Base-by-base conservation (phyloP, 2,888 invertebrate genomes). In the Spilosoma lubricipeda region DNA sequence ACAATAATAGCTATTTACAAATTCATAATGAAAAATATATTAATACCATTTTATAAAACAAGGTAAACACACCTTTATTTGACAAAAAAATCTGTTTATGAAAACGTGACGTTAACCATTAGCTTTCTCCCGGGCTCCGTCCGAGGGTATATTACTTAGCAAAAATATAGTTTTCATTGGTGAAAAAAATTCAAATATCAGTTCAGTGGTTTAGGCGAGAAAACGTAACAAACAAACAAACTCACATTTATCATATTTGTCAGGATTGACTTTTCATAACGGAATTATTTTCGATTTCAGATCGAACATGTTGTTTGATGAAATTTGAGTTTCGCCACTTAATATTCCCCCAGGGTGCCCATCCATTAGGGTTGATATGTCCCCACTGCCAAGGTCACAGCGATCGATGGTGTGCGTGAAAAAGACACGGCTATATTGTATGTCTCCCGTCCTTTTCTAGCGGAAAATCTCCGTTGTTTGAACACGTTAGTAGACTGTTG, bases 361-460 rank as follows among this genome's bases (percentile, higher is more conserved):
- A 83, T 87, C 81, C 80, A 85, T 86, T 83, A 84, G 70, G 83
- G 78, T 80, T 85, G 80, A 82, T 87, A 80, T 79, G 65, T 74
- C 81, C 81, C 90, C 92, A 93, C 87, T 93, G 94, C 90, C 94
- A 94, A 94, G 94, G 94, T 94, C 94, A 90, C 88, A 94, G 93
- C 94, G 94, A 94, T 92, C 92, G 88, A 80, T 80, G 78, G 72
- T 76, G 71, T 79, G 87, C 71, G 82, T 52, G 88, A 91, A 67
- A 75, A 88, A 82, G 91, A 90, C 76, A 79, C 70, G 72, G 73
- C 71, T 87, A 89, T 83, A 65, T 76, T 74, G 78, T 74, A 75
- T 69, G 75, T 79, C 73, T 52, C 74, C 77, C 79, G 56, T 86
- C 87, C 79, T 84, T 82, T 78, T 91, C 86, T 71, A 72, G 66